Percentiles rank a stretch among this genome's conserved stretches.
phyloP scores from a whole-genome alignment of 2,888 invertebrate genomes.

The Pristionchus entomophagus region DNA sequence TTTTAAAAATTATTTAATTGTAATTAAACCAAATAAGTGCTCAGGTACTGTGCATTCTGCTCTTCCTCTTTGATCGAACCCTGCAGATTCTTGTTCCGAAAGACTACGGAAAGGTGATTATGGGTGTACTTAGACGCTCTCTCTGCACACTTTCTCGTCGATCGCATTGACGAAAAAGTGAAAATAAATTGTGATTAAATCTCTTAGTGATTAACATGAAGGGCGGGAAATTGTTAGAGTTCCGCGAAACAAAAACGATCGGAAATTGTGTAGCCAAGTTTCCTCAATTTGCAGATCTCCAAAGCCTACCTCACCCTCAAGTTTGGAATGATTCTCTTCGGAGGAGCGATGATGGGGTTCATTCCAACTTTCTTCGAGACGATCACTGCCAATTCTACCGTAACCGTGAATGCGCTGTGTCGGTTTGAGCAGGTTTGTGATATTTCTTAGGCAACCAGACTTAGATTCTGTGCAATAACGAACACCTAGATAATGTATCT shows the following conservation, averaged over 20 bases:
- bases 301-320: constrained; percentile 45
- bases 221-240: too few relatives aligned
- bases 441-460: neutral
- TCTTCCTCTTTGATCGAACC: constrained; percentile 51
- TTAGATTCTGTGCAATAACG: too few relatives aligned
- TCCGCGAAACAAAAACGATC: too few relatives aligned
- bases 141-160: too few relatives aligned
- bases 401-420: constrained; percentile 55
- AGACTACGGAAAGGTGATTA: constrained; percentile 54
- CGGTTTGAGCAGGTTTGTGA: constrained; percentile 56
- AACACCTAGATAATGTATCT: too few relatives aligned
- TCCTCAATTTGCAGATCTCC: constrained; percentile 46
- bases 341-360: neutral
- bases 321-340: constrained; percentile 36
- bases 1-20: neutral
- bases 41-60: constrained; percentile 39
- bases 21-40: neutral
- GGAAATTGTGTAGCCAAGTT: neutral
- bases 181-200: too few relatives aligned
- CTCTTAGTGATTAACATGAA: too few relatives aligned
- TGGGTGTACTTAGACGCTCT: too few relatives aligned
- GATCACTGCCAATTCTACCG: constrained; percentile 52
- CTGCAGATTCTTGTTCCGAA: constrained; percentile 57
- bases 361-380: constrained; percentile 49
- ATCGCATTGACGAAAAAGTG: too few relatives aligned